These are phyloP conservation scores for Spisula solida DNA, from an alignment of 2,888 invertebrate genomes.

Conservation along the genomic window DNA sequence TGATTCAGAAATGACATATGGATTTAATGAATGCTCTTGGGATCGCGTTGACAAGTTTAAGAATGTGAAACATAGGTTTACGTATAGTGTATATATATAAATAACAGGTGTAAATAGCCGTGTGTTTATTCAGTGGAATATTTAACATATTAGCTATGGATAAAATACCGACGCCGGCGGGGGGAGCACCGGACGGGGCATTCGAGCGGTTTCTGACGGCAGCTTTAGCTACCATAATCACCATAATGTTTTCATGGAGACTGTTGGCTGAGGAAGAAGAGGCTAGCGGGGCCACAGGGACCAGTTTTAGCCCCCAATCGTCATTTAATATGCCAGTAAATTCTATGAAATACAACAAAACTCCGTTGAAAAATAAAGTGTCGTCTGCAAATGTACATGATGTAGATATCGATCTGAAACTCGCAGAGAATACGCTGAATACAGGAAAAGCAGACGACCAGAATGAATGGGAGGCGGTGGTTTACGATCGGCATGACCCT, in stretches of 20 bases:
- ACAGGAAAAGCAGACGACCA: constrained; percentile 38
- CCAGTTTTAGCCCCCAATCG: background rate
- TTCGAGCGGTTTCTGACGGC: constrained; percentile 86
- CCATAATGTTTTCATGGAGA: constrained; percentile 86
- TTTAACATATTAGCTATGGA: constrained; percentile 56
- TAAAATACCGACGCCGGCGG: constrained; percentile 63
- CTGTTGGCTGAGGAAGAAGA: constrained; percentile 81
- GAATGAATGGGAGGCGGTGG: constrained; percentile 40
- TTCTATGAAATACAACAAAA: constrained; percentile 19
- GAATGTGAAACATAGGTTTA: constrained; percentile 33
- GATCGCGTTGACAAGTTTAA: constrained; percentile 39
- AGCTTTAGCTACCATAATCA: constrained; percentile 85
- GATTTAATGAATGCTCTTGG: constrained; percentile 53
- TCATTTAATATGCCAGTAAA: constrained; percentile 21
- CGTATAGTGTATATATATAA: constrained; percentile 19
- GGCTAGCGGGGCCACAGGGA: constrained; percentile 46
- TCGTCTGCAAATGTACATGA: constrained; percentile 60
- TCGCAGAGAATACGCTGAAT: constrained; percentile 50
- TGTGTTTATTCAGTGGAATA: constrained; percentile 22
- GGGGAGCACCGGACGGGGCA: constrained; percentile 78
- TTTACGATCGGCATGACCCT: constrained; percentile 54
- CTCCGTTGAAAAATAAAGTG: constrained; percentile 26
- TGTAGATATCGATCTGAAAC: constrained; percentile 69
- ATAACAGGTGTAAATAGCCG: constrained; percentile 38
- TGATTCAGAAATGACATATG: background rate